phyloP scores from a whole-genome alignment of 2,888 invertebrate species.

The Macrophya alboannulata region DNA sequence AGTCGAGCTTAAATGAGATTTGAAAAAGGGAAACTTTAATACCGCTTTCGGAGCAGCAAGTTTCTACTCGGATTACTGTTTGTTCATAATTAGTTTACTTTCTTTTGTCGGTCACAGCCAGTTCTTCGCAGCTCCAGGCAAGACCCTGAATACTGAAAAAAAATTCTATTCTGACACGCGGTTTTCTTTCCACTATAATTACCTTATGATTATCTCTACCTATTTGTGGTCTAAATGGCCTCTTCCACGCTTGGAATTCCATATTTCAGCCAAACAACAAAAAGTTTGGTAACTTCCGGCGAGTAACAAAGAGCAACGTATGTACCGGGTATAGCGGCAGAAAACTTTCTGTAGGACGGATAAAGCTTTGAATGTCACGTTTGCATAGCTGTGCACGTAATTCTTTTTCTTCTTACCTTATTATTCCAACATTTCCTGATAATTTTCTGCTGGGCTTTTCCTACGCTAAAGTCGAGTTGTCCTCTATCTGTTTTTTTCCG shows the following conservation, averaged over 20 bases:
- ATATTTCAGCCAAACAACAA: neutral
- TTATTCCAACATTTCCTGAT: slow-evolving; percentile 41
- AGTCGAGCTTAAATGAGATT: slow-evolving; percentile 35
- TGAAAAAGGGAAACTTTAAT: slow-evolving; percentile 23
- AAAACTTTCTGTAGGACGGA: slow-evolving; percentile 10
- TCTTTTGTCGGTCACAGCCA: neutral
- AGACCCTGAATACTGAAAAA: neutral
- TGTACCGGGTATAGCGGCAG: neutral
- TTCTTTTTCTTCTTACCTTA: slow-evolving; percentile 38
- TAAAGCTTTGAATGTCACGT: slow-evolving; percentile 33
- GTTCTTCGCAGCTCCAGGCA: neutral
- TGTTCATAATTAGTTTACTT: slow-evolving; percentile 12
- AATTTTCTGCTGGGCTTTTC: slow-evolving; percentile 33
- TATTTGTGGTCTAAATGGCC: neutral
- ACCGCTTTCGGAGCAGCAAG: neutral
- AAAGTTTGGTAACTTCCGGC: slow-evolving; percentile 13
- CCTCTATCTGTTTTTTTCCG: neutral
- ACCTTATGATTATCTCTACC: slow-evolving; percentile 5
- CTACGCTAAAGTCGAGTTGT: slow-evolving; percentile 23
- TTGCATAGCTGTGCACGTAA: neutral
- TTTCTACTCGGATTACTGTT: slow-evolving; percentile 8
- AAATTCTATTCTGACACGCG: slow-evolving; percentile 15
- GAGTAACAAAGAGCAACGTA: slow-evolving; percentile 24
- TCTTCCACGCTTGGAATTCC: neutral
- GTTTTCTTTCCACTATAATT: slow-evolving; percentile 6